Evolutionary conservation across 2,888 invertebrate genomes (phyloP).

Genomic region (Leucoptera coffeella): DNA sequence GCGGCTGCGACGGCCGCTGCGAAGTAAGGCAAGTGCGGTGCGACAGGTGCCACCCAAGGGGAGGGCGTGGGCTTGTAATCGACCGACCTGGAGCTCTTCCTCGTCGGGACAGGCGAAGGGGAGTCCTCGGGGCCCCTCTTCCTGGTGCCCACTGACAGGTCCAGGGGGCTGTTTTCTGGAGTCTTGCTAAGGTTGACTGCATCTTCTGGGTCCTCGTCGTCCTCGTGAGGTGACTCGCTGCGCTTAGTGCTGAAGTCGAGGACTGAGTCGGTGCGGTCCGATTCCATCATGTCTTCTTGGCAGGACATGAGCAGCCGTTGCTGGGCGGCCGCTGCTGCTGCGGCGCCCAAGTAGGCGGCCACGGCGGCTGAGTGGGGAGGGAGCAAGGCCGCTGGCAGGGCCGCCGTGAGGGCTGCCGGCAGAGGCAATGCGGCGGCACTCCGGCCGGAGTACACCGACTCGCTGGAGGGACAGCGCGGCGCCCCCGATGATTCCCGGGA

Average conservation of each 20-base stretch:
- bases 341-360: constrained; percentile 69
- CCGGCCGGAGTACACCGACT: constrained; percentile 68
- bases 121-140: constrained; percentile 65
- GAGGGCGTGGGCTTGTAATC: constrained; percentile 67
- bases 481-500: constrained; percentile 74
- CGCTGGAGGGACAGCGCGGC: constrained; percentile 70
- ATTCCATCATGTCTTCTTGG: constrained; percentile 60
- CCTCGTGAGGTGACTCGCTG: constrained; percentile 39
- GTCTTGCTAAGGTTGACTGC: constrained; percentile 67
- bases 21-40: constrained; percentile 74
- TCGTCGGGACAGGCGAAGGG: constrained; percentile 54
- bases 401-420: constrained; percentile 58
- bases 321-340: constrained; percentile 66
- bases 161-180: constrained; percentile 67
- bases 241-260: constrained; percentile 79
- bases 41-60: constrained; percentile 75
- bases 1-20: constrained; percentile 74
- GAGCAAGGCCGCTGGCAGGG: constrained; percentile 63
- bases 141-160: constrained; percentile 70
- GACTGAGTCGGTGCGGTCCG: constrained; percentile 58
- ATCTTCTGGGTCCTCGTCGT: constrained; percentile 58
- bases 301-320: constrained; percentile 75
- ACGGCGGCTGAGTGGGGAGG: constrained; percentile 74
- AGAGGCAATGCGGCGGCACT: constrained; percentile 42
- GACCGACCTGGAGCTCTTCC: constrained; percentile 62